Evolutionary conservation across 2,797 vertebrate species (phyloP), one percentile per base, ranked within the genome.

Genomic region (Pseudopleuronectes americanus): DNA sequence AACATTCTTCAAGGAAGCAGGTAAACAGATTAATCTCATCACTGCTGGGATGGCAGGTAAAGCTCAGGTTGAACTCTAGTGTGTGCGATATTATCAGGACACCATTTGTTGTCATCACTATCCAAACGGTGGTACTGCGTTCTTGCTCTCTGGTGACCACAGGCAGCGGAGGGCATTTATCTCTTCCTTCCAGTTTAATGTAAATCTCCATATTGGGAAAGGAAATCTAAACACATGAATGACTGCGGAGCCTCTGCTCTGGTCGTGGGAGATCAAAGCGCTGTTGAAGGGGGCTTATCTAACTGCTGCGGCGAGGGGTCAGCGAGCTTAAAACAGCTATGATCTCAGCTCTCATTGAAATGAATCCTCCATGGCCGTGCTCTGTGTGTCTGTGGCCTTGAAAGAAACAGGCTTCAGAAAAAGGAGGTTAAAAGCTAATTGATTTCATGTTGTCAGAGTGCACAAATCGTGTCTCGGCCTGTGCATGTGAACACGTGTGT

Each of bases 371-470:
- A 38, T 19, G 66, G 83, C 72, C 67, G 43, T 8, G 43, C 43
- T 45, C 43, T 19, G 2, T 45, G 17, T 6, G 17, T 36, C 38
- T 26, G 45, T 21, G 67, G 83, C 72, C 68, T 85, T 74, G 74
- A 76, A 81, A 63, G 51, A 78, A 84, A 71, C 53, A 1, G 61
- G 56, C 73, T 76, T 47, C 52, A 80, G 79, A 85, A 79, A 56
- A 21, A 77, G 60, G 60, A 79, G 83, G 87, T 89, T 87, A 82
- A 81, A 81, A 78, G 88, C 83, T 86, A 87, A 92, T 83, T 87
- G 86, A 87, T 77, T 80, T 84, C 45, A 70, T 83, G 74, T 84
- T 84, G 81, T 85, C 69, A 68, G 59, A 68, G 71, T 14, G 74
- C 68, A 68, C 33, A 72, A 62, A 62, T 76, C 10, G 49, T 63